Base-by-base conservation (phyloP, 2,113 vertebrate genomes). In the Lipophrys pholis region DNA sequence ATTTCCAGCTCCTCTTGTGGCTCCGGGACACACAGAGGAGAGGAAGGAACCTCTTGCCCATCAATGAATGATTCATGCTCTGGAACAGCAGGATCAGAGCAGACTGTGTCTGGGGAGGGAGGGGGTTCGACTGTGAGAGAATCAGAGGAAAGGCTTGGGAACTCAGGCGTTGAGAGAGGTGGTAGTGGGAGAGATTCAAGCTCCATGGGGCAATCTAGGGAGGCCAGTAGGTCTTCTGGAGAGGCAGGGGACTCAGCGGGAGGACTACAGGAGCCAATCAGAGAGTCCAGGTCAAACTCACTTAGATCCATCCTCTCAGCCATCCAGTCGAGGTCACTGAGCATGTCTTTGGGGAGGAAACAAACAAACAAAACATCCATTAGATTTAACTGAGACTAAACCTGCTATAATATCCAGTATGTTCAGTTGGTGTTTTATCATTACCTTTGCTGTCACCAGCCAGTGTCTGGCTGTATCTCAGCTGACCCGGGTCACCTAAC, bases 281-380 rank as follows among this genome's bases (percentile, higher is more conserved):
- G 92, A 12, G 94, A 93, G 88, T 96, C 96, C 66, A 97, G 95
- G 83, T 97, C 95, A 60, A 97, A 94, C 89, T 96, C 96, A 39
- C 93, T 96, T 85, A 98, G 92, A 90, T 97, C 96, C 90, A 97
- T 93, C 89, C 95, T 95, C 92, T 98, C 95, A 67, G 95, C 93
- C 97, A 98, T 98, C 97, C 97, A 99, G 86, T 97, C 96, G 91
- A 97, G 94, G 89, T 95, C 95, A 76, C 88, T 91, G 80, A 97
- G 96, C 57, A 89, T 88, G 80, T 96, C 95, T 89, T 95, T 96
- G 97, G 87, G 12, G 45, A n/a, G 14, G 45, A 48, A 48, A 48
- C 15, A 7, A 48, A 46, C 21, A 30, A 30, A 30, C 2, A 2
- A 30, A 30, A 30, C 21, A 30, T 30, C 21, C 21, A 30, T 30